Conservation (phyloP, 2,113 vertebrate genomes). For the Emberiza fucata region DNA sequence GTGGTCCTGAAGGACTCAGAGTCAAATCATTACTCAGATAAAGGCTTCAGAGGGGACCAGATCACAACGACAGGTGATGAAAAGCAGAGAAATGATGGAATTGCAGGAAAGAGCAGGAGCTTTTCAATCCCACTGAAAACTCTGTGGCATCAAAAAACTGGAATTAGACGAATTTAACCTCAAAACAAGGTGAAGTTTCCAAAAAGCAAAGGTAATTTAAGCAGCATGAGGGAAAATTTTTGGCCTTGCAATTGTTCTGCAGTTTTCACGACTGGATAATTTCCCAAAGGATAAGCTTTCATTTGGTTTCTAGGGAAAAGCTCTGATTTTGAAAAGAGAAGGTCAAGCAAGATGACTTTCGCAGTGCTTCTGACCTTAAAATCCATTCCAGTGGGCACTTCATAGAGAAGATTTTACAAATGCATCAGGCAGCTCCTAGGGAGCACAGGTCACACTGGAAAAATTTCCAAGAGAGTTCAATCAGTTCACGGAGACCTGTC, state of each 20-base stretch:
- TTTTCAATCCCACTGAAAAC: background rate
- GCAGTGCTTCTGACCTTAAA: background rate
- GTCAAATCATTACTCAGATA: background rate
- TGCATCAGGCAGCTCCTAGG: background rate
- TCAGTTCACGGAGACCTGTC: background rate
- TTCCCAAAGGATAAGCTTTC: background rate
- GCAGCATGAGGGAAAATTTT: background rate
- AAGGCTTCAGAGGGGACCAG: background rate
- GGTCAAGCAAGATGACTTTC: background rate
- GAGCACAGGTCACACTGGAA: background rate
- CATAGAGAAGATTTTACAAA: background rate
- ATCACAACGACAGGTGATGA: background rate
- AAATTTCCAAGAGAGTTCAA: background rate
- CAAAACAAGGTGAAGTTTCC: background rate
- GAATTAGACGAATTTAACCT: background rate
- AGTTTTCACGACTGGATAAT: background rate
- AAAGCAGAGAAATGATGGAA: background rate
- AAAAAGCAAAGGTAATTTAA: background rate
- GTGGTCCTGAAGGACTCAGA: background rate
- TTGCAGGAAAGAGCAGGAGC: background rate
- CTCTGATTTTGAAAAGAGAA: background rate
- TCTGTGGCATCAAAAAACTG: background rate
- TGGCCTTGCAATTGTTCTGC: background rate
- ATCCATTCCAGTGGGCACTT: background rate
- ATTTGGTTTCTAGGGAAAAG: background rate